A percentile compares a stretch with the other conserved stretches of the same genome.
Evolutionary conservation across 2,888 invertebrate species (phyloP).

Genomic region (Tachina grossa): DNA sequence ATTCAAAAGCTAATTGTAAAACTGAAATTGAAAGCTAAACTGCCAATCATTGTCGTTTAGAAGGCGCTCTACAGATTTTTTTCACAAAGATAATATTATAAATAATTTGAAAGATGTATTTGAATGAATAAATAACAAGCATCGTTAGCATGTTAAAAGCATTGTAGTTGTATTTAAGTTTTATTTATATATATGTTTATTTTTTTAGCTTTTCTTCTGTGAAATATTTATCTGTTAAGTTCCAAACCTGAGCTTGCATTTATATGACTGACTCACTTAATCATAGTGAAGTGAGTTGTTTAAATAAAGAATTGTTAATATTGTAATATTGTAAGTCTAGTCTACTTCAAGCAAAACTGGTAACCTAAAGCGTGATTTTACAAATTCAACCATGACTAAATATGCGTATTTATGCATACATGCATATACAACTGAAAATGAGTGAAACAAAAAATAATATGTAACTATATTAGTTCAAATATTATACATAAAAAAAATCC

Average conservation of each 20-base stretch:
- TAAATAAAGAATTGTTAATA: slow-evolving; percentile 9
- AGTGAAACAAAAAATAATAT: neutral
- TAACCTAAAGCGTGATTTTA: slow-evolving; percentile 7
- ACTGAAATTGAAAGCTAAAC: neutral
- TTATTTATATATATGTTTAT: neutral
- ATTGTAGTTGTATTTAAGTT: neutral
- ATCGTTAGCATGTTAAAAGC: neutral
- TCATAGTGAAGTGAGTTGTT: neutral
- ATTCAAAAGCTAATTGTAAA: slow-evolving; percentile 1
- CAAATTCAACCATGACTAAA: neutral
- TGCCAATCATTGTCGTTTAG: slow-evolving; percentile 7
- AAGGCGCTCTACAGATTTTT: slow-evolving; percentile 11
- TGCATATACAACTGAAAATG: neutral
- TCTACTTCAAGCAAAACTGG: slow-evolving; percentile 40
- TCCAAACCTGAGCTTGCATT: neutral
- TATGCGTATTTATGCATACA: neutral
- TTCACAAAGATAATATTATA: neutral
- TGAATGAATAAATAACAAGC: neutral
- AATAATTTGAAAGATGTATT: neutral
- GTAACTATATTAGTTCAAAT: neutral
- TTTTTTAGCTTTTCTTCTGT: neutral
- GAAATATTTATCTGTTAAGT: neutral
- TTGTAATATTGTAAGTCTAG: neutral
- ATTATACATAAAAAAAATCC: too few species aligned
- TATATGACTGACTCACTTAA: neutral